Evolutionary conservation across 2,113 vertebrate species (phyloP).

Genomic region (Scartelaos histophorus): DNA sequence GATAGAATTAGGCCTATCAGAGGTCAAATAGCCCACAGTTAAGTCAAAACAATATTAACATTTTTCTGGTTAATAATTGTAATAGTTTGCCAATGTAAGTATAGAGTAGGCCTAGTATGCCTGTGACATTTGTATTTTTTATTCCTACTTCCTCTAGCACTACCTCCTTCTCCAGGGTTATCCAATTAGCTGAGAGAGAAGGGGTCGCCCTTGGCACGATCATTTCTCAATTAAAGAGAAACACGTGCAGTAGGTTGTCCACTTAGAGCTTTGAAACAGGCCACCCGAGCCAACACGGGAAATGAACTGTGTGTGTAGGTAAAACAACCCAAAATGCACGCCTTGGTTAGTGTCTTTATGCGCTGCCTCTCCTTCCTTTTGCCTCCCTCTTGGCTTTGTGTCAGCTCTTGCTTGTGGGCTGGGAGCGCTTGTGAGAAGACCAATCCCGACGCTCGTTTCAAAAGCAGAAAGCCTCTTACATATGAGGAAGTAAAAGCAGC

Average conservation of each 20-base stretch:
- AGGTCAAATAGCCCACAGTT: too few relatives aligned
- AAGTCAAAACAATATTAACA: too few relatives aligned
- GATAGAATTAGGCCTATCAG: too few relatives aligned
- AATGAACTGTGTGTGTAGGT: not conserved
- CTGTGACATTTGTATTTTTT: not conserved
- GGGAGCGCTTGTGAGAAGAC: constrained; percentile 70
- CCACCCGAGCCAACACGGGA: constrained; percentile 5
- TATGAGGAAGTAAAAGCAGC: constrained; percentile 76
- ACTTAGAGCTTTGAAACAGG: constrained; percentile 43
- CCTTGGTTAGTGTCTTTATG: constrained; percentile 75
- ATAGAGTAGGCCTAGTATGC: not conserved
- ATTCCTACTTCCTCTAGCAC: not conserved
- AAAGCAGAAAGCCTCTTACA: constrained; percentile 78
- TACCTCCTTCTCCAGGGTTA: constrained; percentile 60
- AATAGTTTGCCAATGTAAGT: not conserved
- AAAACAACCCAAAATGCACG: constrained; percentile 54
- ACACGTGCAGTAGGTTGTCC: constrained; percentile 60
- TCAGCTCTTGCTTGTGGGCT: constrained; percentile 75
- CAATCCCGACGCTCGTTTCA: constrained; percentile 79
- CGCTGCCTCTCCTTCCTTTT: constrained; percentile 76
- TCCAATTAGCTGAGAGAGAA: constrained; percentile 62
- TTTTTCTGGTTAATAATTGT: not conserved
- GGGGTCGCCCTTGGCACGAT: constrained; percentile 35
- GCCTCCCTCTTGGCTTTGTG: constrained; percentile 77
- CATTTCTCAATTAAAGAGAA: constrained; percentile 54